A percentile compares a stretch with the other conserved stretches of the same genome.
These are phyloP conservation scores for Disparrhopalites patrizii DNA, from an alignment of 2,888 invertebrate species.

Conservation along the genomic window DNA sequence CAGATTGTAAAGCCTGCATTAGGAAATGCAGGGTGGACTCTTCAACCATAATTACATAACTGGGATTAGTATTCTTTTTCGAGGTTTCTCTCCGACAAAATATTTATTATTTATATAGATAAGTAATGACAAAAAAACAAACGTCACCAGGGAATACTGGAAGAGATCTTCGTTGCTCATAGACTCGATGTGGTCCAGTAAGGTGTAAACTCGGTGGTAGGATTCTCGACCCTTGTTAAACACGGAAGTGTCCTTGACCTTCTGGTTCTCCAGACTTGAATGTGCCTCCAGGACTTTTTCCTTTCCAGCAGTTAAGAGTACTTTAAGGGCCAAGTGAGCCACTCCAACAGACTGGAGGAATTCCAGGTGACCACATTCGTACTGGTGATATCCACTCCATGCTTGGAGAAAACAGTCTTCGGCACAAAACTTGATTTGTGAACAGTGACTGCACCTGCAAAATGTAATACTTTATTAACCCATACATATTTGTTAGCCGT, in stretches of 20 bases:
- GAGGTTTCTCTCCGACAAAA: too few relatives aligned
- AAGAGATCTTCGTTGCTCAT: constrained; percentile 63
- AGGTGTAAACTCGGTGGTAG: constrained; percentile 63
- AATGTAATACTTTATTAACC: too few relatives aligned
- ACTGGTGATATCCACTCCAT: constrained; percentile 60
- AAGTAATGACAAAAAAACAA: constrained; percentile 29
- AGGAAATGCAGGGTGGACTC: too few relatives aligned
- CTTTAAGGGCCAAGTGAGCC: constrained; percentile 70
- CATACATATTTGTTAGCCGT: too few relatives aligned
- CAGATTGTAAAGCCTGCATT: too few relatives aligned
- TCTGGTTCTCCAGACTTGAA: constrained; percentile 6
- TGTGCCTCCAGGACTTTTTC: constrained; percentile 29
- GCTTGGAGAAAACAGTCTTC: constrained; percentile 61
- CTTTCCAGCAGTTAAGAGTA: constrained; percentile 58
- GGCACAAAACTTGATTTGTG: constrained; percentile 65
- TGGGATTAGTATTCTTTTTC: too few relatives aligned
- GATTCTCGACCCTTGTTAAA: constrained; percentile 48
- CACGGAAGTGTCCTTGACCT: constrained; percentile 14
- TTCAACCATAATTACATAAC: too few relatives aligned
- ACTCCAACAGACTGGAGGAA: constrained; percentile 70
- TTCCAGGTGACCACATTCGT: constrained; percentile 66
- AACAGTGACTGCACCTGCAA: constrained; percentile 64
- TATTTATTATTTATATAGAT: constrained; percentile 43
- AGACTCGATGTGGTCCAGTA: constrained; percentile 69
- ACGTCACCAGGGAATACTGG: constrained; percentile 66